phyloP scores from a whole-genome alignment of 2,797 vertebrate species.

The Gymnothorax javanicus region DNA sequence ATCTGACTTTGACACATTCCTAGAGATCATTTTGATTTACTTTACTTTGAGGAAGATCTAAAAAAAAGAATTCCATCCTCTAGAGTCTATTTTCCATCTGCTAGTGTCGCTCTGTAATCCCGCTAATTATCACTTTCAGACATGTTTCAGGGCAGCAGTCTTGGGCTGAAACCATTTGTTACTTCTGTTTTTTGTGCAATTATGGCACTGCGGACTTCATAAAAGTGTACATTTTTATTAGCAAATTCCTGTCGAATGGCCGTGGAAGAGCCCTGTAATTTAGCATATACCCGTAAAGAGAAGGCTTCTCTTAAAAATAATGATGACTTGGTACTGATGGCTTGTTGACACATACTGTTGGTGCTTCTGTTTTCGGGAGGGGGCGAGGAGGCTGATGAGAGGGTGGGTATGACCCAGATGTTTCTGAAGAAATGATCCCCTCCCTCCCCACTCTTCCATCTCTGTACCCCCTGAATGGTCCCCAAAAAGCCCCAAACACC shows the following conservation, averaged over 20 bases:
- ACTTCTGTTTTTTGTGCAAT: slow-evolving; percentile 50
- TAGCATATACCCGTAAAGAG: slow-evolving; percentile 29
- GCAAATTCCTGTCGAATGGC: slow-evolving; percentile 21
- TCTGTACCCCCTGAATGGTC: background rate
- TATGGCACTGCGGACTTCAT: slow-evolving; percentile 40
- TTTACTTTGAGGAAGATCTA: slow-evolving; percentile 6
- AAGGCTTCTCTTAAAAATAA: slow-evolving; percentile 43
- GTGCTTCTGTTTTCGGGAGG: background rate
- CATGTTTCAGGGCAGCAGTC: background rate
- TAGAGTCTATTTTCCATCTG: background rate
- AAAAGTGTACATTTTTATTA: slow-evolving; percentile 51
- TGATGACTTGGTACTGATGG: slow-evolving; percentile 40
- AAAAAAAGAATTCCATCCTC: background rate
- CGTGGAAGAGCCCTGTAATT: slow-evolving; percentile 51
- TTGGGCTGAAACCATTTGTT: background rate
- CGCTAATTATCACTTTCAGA: slow-evolving; percentile 31
- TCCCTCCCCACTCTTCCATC: background rate
- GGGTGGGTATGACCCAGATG: slow-evolving; percentile 45
- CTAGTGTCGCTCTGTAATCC: slow-evolving; percentile 8
- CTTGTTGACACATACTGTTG: slow-evolving; percentile 30
- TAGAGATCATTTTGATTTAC: background rate
- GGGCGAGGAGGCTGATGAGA: background rate
- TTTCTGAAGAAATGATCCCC: slow-evolving; percentile 7
- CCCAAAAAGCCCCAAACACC: background rate
- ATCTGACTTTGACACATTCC: background rate